Percentiles rank a stretch among this genome's conserved stretches.
Conservation (phyloP, 1,140 invertebrate species). For the Zaprionus inermis region DNA sequence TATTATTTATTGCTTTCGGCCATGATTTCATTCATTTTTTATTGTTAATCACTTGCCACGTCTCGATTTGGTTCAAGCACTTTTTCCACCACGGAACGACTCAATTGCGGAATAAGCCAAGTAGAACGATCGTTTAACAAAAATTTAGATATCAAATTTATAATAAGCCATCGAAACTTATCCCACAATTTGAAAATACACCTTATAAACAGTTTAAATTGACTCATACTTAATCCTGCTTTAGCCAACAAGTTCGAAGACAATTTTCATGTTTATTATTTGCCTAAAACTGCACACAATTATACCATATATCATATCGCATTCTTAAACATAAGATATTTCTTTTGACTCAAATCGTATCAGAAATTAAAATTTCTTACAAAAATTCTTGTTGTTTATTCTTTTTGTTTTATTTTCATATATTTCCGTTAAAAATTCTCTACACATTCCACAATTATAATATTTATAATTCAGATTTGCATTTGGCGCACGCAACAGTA, state of each 20-base stretch:
- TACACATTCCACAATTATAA: background rate
- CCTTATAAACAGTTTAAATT: too few relatives aligned
- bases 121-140: too few relatives aligned
- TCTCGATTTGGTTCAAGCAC: background rate
- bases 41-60: slow-evolving; percentile 9
- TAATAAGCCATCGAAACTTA: too few relatives aligned
- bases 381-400: background rate
- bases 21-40: slow-evolving; percentile 8
- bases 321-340: background rate
- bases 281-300: too few relatives aligned
- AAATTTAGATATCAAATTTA: too few relatives aligned
- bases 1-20: slow-evolving; percentile 4
- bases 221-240: too few relatives aligned
- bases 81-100: background rate
- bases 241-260: too few relatives aligned
- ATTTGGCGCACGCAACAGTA: background rate
- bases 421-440: background rate
- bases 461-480: slow-evolving; percentile 1
- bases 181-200: too few relatives aligned
- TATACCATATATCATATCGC: too few relatives aligned
- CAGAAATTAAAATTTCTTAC: background rate
- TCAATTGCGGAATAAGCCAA: background rate
- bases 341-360: background rate
- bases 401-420: background rate
- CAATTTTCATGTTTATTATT: too few relatives aligned